Base-by-base conservation (phyloP, 2,888 invertebrate species). In the Drosophila subquinaria region DNA sequence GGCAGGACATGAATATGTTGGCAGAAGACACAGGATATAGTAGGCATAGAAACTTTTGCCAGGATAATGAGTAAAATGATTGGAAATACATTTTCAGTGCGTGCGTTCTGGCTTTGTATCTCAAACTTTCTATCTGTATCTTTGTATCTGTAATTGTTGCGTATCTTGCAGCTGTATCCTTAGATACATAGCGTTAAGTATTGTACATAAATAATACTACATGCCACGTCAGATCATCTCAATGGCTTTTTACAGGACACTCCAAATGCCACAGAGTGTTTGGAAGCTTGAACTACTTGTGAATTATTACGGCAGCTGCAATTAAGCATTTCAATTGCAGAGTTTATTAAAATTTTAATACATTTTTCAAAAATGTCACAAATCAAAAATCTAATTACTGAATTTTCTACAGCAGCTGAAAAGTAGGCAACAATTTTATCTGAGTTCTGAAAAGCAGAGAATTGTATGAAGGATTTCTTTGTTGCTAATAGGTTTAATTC, bases 21-120 rank as follows among this genome's bases (percentile, higher is more conserved):
- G 69, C 67, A 72, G 82, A 75, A 75, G 75, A 70, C 38, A 38
- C 65, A 64, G 65, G 55, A 36, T 33, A 47, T 33, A 47, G 59
- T 33, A 47, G 52, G 45, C 51, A 65, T 23, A 51, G 59, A 85
- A 90, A 88, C 71, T 83, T 87, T 89, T 71, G 68, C 79, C 72
- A 66, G 84, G 81, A 90, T 88, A 88, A 88, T 88, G 87, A 90
- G 90, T 90, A 87, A 88, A 90, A 90, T 88, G 81, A 88, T 88
- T 88, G 87, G 90, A 88, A 88, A 88, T 89, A 76, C 88, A 82
- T 82, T 88, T 78, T 73, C 73, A 79, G 74, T 86, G 84, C 86
- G 84, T 85, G 88, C 62, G 61, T 56, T 55, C 60, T 69, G 73
- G 88, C 63, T 60, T 60, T 56, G 69, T 73, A 78, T 80, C 71